Evolutionary conservation across 2,797 vertebrate genomes (phyloP).

Genomic region (Pampus argenteus): DNA sequence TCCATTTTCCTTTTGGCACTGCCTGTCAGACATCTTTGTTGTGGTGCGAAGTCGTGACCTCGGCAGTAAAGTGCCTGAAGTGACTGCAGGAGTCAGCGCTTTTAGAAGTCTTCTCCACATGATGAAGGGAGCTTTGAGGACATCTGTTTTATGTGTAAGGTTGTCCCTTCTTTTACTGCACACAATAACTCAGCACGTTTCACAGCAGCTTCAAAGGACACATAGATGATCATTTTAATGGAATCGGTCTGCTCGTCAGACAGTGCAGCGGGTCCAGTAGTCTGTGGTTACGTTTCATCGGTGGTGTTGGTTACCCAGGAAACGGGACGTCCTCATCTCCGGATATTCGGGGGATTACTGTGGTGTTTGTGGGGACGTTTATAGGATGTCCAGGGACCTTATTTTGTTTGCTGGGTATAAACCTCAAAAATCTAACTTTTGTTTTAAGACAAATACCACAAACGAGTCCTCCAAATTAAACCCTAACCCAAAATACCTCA

Average conservation of each 20-base stretch:
- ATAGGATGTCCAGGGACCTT: not conserved
- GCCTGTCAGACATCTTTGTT: constrained; percentile 59
- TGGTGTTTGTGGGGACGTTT: not conserved
- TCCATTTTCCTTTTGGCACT: constrained; percentile 61
- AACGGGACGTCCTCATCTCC: too few relatives aligned
- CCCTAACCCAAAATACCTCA: not conserved
- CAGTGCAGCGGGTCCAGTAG: not conserved
- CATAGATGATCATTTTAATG: constrained; percentile 9
- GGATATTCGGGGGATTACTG: not conserved
- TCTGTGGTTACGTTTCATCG: constrained; percentile 4
- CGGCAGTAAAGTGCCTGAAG: constrained; percentile 42
- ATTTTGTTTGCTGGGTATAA: not conserved
- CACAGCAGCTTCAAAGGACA: constrained; percentile 3
- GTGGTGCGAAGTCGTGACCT: constrained; percentile 59
- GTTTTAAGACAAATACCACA: not conserved
- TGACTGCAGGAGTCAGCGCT: constrained; percentile 54
- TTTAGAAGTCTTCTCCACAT: constrained; percentile 50
- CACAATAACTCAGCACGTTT: constrained; percentile 1
- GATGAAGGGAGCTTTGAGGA: constrained; percentile 35
- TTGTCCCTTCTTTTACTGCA: not conserved
- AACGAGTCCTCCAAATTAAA: too few relatives aligned
- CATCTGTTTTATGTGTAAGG: constrained; percentile 50
- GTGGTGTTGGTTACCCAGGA: too few relatives aligned
- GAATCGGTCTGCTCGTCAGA: not conserved
- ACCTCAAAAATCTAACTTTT: not conserved